Conservation (phyloP, 37 sponge, comb jelly and placozoan species). For the Haliclona indistincta region DNA sequence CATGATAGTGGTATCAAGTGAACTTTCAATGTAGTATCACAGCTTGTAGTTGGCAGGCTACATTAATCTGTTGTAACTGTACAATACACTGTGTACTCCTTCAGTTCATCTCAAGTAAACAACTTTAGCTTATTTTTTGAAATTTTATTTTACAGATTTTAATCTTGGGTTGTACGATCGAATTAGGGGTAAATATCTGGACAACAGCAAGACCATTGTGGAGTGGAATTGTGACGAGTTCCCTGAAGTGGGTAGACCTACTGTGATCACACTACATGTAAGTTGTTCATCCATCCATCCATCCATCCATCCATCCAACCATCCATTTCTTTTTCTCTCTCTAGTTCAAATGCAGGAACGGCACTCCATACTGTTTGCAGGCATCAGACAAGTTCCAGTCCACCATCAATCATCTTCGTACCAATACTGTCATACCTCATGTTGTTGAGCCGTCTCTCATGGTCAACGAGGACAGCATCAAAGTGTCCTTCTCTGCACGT, state of each 20-base stretch:
- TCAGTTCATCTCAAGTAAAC: no score
- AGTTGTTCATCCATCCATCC: background rate
- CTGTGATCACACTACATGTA: conserved; percentile 66
- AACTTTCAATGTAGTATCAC: no score
- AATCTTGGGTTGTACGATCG: conserved; percentile 54
- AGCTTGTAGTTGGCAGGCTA: no score
- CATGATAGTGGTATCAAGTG: no score
- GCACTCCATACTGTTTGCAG: conserved; percentile 44
- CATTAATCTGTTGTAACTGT: no score
- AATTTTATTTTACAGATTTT: conserved; percentile 27
- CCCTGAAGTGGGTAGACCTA: conserved; percentile 46
- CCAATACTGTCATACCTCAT: conserved; percentile 31
- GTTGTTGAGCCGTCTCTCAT: conserved; percentile 63
- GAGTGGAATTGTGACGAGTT: conserved; percentile 63
- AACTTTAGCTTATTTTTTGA: no score
- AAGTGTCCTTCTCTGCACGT: conserved; percentile 61
- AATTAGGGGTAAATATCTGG: conserved; percentile 41
- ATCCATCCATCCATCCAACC: background rate
- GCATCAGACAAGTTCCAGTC: conserved; percentile 42
- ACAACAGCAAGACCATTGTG: conserved; percentile 13
- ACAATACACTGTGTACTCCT: no score
- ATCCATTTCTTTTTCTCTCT: background rate
- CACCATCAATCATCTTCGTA: conserved; percentile 2
- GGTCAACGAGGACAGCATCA: conserved; percentile 21
- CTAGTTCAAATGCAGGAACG: conserved; percentile 55